phyloP scores from a whole-genome alignment of 2,113 vertebrate species.

The Bos taurus region DNA sequence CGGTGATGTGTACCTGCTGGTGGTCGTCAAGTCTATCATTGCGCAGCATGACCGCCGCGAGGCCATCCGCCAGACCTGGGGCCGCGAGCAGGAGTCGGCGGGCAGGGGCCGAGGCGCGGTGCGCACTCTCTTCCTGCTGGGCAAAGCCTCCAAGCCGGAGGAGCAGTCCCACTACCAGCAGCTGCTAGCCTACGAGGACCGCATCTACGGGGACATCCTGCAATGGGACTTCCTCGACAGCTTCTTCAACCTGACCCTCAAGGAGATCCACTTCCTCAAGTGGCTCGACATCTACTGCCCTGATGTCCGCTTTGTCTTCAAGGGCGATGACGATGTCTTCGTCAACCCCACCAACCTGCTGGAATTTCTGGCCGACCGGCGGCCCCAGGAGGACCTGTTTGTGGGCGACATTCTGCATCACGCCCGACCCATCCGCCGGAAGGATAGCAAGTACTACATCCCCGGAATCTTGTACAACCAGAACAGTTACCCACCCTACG shows the following conservation, averaged over 20 bases:
- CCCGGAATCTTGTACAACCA: constrained; percentile 88
- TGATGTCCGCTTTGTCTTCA: constrained; percentile 87
- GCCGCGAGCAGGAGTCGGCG: constrained; percentile 82
- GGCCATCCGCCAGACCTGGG: constrained; percentile 95
- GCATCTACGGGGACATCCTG: constrained; percentile 92
- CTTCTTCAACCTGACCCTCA: constrained; percentile 98
- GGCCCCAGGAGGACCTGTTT: constrained; percentile 82
- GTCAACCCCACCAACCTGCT: constrained; percentile 91
- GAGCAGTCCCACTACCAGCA: constrained; percentile 94
- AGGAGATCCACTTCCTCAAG: constrained; percentile 96
- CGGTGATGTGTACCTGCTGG: constrained; percentile 84
- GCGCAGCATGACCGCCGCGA: constrained; percentile 93
- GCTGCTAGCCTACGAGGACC: constrained; percentile 93
- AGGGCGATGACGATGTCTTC: constrained; percentile 95
- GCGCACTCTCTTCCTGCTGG: constrained; percentile 91
- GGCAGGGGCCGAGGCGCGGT: constrained; percentile 80
- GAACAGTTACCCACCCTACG: constrained; percentile 91
- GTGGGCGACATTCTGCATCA: constrained; percentile 91
- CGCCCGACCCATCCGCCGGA: constrained; percentile 91
- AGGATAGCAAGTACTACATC: constrained; percentile 96
- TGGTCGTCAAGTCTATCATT: constrained; percentile 94
- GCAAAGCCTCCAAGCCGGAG: constrained; percentile 85
- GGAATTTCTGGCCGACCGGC: constrained; percentile 87
- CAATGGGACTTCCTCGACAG: constrained; percentile 98
- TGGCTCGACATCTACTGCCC: constrained; percentile 94